Evolutionary conservation across 2,113 vertebrate genomes (phyloP).

Genomic region (Oreotrochilus melanogaster): DNA sequence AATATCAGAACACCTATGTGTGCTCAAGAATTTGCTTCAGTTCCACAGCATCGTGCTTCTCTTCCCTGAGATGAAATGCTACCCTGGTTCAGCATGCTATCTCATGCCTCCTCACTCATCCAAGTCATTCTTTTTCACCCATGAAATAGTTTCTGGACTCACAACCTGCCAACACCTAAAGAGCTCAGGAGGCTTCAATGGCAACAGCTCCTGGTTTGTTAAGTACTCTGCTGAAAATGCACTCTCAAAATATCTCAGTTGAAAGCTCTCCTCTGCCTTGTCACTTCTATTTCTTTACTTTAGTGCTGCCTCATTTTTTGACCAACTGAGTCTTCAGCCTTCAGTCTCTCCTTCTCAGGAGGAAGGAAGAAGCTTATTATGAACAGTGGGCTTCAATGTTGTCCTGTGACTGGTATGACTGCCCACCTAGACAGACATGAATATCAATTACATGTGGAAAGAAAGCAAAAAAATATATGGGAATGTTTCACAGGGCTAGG

Average conservation of each 20-base stretch:
- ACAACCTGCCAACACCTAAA: background rate
- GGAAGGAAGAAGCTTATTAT: background rate
- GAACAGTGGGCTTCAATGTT: rapidly evolving
- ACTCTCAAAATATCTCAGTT: background rate
- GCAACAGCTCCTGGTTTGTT: background rate
- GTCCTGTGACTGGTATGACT: background rate
- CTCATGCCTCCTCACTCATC: background rate
- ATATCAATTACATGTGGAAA: background rate
- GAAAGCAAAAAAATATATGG: background rate
- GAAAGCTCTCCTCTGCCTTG: background rate
- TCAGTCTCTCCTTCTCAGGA: background rate
- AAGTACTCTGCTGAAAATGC: background rate
- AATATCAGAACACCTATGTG: background rate
- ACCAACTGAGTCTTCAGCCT: background rate
- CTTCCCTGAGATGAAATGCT: background rate
- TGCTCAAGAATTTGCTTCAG: background rate
- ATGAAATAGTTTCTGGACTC: background rate
- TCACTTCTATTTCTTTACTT: background rate
- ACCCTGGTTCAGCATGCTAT: background rate
- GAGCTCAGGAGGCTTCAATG: background rate
- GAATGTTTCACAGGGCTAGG: background rate
- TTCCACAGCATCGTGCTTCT: background rate
- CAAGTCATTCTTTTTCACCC: background rate
- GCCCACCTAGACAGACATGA: background rate
- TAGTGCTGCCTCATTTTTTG: background rate